Evolutionary conservation across 2,113 vertebrate genomes (phyloP).

Genomic region (Falcunculus frontatus): DNA sequence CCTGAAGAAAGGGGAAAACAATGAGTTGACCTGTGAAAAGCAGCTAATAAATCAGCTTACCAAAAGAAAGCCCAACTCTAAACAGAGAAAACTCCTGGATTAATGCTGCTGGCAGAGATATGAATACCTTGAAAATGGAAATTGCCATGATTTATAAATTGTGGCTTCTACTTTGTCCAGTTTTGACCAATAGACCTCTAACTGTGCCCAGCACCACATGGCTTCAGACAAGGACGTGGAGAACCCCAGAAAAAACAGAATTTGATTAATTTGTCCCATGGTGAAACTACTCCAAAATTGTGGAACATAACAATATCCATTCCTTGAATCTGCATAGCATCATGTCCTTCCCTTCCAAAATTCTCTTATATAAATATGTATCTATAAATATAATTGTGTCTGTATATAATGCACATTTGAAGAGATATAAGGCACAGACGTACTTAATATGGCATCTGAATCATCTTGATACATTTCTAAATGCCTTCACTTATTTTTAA

Average conservation of each 20-base stretch:
- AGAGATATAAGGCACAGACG: background rate
- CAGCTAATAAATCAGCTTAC: background rate
- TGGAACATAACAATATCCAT: background rate
- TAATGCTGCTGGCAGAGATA: background rate
- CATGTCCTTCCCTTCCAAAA: background rate
- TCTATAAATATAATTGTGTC: background rate
- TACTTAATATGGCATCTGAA: background rate
- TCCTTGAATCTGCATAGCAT: background rate
- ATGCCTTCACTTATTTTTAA: background rate
- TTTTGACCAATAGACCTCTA: background rate
- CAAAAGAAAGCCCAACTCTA: background rate
- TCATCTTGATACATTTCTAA: background rate
- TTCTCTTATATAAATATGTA: background rate
- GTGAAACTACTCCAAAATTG: background rate
- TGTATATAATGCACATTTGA: background rate
- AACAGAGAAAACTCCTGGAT: background rate
- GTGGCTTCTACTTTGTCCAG: background rate
- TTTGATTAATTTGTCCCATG: background rate
- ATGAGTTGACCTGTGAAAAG: background rate
- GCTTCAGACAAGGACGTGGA: background rate
- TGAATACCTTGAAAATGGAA: background rate
- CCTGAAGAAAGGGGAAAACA: background rate
- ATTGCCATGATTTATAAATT: background rate
- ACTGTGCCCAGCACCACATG: background rate
- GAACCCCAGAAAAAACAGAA: background rate